phyloP scores from a whole-genome alignment of 2,888 invertebrate genomes.

The Tupiocoris notatus region DNA sequence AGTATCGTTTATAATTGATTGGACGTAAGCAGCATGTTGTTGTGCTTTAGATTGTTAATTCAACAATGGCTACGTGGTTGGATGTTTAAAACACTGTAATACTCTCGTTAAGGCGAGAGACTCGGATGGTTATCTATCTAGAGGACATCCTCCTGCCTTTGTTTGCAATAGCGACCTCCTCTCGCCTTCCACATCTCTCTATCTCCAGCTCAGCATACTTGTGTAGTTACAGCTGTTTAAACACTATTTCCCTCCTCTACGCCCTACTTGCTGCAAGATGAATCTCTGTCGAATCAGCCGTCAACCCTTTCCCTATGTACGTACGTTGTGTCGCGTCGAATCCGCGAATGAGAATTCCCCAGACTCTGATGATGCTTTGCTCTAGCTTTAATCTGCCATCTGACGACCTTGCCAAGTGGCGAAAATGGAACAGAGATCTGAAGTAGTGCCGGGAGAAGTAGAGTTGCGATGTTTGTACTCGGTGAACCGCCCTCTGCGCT shows the following conservation, averaged over 20 bases:
- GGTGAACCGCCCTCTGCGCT: constrained; percentile 33
- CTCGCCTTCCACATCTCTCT: neutral
- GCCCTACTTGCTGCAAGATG: neutral
- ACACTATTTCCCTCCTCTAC: neutral
- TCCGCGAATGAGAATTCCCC: neutral
- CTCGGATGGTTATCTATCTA: too few species aligned
- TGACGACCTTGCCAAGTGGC: constrained; percentile 28
- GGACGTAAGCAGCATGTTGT: too few species aligned
- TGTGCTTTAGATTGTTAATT: too few species aligned
- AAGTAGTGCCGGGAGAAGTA: too few species aligned
- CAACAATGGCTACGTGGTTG: too few species aligned
- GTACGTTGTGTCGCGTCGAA: neutral
- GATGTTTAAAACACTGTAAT: too few species aligned
- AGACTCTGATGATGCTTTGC: neutral
- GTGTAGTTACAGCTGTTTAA: neutral
- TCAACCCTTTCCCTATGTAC: neutral
- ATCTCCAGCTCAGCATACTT: too few species aligned
- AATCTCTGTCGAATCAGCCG: constrained; percentile 1
- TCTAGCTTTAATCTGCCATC: constrained; percentile 33
- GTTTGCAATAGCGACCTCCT: neutral
- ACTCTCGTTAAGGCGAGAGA: too few species aligned
- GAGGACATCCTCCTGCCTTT: neutral
- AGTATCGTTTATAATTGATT: too few species aligned
- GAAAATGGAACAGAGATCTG: constrained; percentile 19
- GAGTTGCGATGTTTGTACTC: constrained; percentile 28